These are phyloP conservation scores for Eulimnadia texana DNA, from an alignment of 1,140 invertebrate species.

Conservation along the genomic window DNA sequence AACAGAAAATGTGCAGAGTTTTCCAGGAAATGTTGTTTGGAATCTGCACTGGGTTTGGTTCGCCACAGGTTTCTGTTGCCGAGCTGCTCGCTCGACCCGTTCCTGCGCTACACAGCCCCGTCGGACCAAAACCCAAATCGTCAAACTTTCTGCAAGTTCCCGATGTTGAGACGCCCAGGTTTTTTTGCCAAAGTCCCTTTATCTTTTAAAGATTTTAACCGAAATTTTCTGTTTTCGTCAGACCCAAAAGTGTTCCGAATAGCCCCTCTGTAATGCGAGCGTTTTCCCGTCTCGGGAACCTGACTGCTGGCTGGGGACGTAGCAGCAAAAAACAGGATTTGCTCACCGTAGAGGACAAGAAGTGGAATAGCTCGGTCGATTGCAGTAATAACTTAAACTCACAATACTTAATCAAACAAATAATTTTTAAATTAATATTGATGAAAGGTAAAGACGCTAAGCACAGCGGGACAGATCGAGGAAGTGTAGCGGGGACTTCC, in stretches of 20 bases:
- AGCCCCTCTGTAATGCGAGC: constrained; percentile 89
- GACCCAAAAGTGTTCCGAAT: constrained; percentile 81
- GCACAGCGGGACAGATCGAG: background rate
- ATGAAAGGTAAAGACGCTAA: background rate
- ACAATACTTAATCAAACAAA: background rate
- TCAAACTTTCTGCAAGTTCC: constrained; percentile 82
- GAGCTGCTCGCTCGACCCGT: constrained; percentile 69
- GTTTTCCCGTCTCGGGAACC: constrained; percentile 69
- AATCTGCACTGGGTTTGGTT: constrained; percentile 84
- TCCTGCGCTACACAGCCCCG: constrained; percentile 64
- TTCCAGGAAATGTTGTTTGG: constrained; percentile 92
- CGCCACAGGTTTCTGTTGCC: constrained; percentile 76
- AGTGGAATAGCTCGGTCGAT: constrained; percentile 80
- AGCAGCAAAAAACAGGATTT: constrained; percentile 57
- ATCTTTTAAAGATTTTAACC: background rate
- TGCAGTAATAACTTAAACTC: constrained; percentile 43
- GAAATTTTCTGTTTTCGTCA: constrained; percentile 22
- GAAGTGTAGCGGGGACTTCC: background rate
- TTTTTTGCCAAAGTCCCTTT: constrained; percentile 15
- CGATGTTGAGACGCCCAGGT: constrained; percentile 48
- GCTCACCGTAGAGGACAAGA: constrained; percentile 64
- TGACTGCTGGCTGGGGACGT: constrained; percentile 77
- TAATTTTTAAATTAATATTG: background rate
- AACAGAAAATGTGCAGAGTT: constrained; percentile 33
- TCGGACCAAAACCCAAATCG: constrained; percentile 45